Conservation (phyloP, 2,797 vertebrate species). For the Vultur gryphus region DNA sequence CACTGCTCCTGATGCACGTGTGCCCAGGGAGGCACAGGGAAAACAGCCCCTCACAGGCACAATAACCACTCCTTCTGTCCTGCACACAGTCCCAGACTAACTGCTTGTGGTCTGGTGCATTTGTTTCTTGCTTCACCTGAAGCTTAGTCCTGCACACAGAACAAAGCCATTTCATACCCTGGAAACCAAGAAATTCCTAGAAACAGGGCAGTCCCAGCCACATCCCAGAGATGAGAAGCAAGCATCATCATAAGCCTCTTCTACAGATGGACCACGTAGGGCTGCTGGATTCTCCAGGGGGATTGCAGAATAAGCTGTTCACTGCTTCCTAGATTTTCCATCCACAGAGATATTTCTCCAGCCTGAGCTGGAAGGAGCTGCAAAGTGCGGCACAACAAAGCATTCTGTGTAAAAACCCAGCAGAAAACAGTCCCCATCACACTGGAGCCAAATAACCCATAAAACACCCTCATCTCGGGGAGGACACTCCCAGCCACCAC, state of each 20-base stretch:
- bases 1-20: background rate
- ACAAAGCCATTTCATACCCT: background rate
- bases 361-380: background rate
- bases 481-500: background rate
- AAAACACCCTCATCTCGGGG: background rate
- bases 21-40: background rate
- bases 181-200: background rate
- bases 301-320: background rate
- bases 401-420: background rate
- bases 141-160: background rate
- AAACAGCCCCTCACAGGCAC: background rate
- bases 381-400: background rate
- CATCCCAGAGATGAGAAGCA: background rate
- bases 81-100: background rate
- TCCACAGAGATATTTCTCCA: background rate
- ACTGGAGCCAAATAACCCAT: background rate
- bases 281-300: background rate
- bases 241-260: background rate
- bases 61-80: background rate
- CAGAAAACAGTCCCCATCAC: background rate
- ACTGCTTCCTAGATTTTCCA: background rate
- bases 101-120: background rate
- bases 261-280: background rate
- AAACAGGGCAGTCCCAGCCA: background rate
- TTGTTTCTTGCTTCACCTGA: background rate